phyloP scores from a whole-genome alignment of 2,888 invertebrate species.

The Hydriomena furcata region DNA sequence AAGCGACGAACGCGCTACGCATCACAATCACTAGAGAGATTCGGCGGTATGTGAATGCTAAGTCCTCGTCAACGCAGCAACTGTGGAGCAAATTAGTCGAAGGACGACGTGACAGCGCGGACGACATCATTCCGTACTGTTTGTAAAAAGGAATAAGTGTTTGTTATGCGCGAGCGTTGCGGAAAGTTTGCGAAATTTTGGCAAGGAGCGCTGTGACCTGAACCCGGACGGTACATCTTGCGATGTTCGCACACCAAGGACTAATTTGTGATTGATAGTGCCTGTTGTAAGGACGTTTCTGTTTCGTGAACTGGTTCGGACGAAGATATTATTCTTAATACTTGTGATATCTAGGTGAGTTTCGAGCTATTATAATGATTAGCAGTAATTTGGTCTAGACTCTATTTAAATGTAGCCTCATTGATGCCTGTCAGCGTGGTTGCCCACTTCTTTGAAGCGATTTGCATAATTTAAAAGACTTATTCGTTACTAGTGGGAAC shows the following conservation, averaged over 20 bases:
- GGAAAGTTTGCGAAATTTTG: conserved; percentile 73
- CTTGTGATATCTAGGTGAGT: conserved; percentile 61
- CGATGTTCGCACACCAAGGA: conserved; percentile 60
- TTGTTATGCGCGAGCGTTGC: conserved; percentile 63
- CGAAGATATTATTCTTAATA: conserved; percentile 38
- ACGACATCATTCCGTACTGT: conserved; percentile 42
- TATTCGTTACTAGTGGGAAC: no score
- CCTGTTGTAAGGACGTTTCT: conserved; percentile 42
- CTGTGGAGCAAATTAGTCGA: conserved; percentile 54
- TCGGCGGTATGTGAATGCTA: conserved; percentile 74
- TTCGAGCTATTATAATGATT: conserved; percentile 28
- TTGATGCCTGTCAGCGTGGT: conserved; percentile 38
- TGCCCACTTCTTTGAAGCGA: conserved; percentile 6
- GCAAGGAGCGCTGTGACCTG: conserved; percentile 53
- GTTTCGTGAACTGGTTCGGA: conserved; percentile 44
- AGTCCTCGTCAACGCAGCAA: conserved; percentile 60
- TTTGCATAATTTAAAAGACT: conserved; percentile 11
- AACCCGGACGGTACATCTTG: conserved; percentile 51
- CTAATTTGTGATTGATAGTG: conserved; percentile 60
- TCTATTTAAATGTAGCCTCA: conserved; percentile 43
- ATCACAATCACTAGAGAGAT: conserved; percentile 79
- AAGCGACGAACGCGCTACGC: conserved; percentile 70
- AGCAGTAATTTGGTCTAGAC: conserved; percentile 27
- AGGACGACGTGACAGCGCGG: conserved; percentile 64
- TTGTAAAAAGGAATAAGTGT: conserved; percentile 44